Conservation (phyloP, 2,113 vertebrate species). For the Coregonus clupeaformis region DNA sequence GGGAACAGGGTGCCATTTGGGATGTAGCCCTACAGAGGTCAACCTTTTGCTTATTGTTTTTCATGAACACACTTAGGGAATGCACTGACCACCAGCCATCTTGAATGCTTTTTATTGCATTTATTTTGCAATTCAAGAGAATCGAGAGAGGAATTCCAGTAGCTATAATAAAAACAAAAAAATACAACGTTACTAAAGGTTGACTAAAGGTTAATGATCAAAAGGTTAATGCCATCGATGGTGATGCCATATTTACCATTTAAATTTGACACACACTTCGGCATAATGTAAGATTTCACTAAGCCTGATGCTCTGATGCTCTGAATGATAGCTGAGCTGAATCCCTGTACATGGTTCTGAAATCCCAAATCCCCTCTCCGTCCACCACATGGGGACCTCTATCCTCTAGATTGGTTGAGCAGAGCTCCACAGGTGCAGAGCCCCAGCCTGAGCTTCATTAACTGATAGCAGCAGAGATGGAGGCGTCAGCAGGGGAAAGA, state of each 20-base stretch:
- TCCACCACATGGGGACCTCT: slow-evolving; percentile 29
- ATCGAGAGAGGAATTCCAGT: no score
- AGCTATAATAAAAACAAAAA: no score
- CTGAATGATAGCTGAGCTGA: not conserved
- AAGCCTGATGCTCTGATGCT: not conserved
- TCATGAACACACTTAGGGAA: slow-evolving; percentile 32
- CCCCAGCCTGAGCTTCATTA: slow-evolving; percentile 28
- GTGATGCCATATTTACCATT: slow-evolving; percentile 15
- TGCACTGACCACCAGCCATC: slow-evolving; percentile 13
- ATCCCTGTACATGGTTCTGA: slow-evolving; percentile 31
- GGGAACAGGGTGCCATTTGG: no score
- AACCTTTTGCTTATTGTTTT: slow-evolving; percentile 29
- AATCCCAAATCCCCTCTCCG: slow-evolving; percentile 35
- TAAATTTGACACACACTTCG: slow-evolving; percentile 21
- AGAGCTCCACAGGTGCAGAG: slow-evolving; percentile 11
- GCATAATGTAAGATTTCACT: slow-evolving; percentile 17
- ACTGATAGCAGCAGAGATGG: slow-evolving; percentile 16
- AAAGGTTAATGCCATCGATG: slow-evolving; percentile 21
- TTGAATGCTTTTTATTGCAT: slow-evolving; percentile 30
- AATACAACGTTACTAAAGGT: no score
- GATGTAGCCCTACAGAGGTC: slow-evolving; percentile 2
- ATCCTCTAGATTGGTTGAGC: slow-evolving; percentile 31
- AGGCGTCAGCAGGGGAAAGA: slow-evolving; percentile 12
- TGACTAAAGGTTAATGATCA: not conserved
- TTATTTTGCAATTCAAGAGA: slow-evolving; percentile 23